Evolutionary conservation across 1,140 invertebrate species (phyloP), one percentile per base, ranked within the genome.

Genomic region (Teleogryllus occipitalis): DNA sequence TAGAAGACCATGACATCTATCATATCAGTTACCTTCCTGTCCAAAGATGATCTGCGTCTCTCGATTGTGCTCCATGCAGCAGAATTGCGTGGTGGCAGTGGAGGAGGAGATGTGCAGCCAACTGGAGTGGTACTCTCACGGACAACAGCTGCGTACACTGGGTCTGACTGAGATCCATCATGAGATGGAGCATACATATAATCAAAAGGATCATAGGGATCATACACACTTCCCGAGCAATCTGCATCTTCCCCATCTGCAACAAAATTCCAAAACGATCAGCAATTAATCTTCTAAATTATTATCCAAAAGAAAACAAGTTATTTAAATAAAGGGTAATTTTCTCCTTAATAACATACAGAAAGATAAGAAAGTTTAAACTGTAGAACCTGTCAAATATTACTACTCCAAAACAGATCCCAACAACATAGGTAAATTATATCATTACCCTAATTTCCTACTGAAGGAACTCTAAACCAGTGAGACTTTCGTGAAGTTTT

Each of bases 131-230:
- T 88, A 83, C 89, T 90, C 80, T 91, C 90, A 74, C 90, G 90
- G 83, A 90, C 91, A 82, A 90, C 91, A 8, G 94, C 89, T 22
- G 91, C 93, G 85, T 95, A 95, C 76, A 94, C 89, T 7, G 93
- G 92, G 85, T 94, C 91, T 27, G 90, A 92, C 81, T 91, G 90
- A 81, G 92, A 91, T 83, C 91, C 91, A 77, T 81, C 90, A 90
- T 80, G 78, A 22, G 81, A 81, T 48, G 83, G 82, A 14, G 83
- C 82, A 83, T 95, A 94, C 84, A 95, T 89, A 82, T 94, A 96
- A 85, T 96, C 94, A 82, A 95, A 91, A 7, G 94, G 94, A 86
- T 96, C 94, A 84, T 94, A 95, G 80, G 93, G 92, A 82, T 95
- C 93, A 83, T 96, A 96, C 78, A 95, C 92, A 80, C 92, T 94